Conservation (phyloP, 2,888 invertebrate genomes). For the Leistus spinibarbis region DNA sequence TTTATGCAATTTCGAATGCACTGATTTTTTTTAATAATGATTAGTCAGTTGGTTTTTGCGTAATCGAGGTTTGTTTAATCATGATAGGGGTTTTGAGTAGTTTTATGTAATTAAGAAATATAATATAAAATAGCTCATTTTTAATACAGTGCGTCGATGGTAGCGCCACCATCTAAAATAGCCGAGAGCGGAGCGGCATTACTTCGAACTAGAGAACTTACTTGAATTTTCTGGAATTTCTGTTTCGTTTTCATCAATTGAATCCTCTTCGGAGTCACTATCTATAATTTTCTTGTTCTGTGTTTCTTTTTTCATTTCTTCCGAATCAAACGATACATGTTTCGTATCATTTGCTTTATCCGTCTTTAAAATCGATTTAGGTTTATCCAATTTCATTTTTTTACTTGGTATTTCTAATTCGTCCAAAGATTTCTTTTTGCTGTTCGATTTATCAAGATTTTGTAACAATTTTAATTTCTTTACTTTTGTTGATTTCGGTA, state of each 20-base stretch:
- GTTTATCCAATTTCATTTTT: slow-evolving; percentile 33
- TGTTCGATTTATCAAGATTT: slow-evolving; percentile 38
- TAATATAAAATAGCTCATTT: too few relatives aligned
- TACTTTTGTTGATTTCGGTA: slow-evolving; percentile 39
- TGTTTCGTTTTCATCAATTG: slow-evolving; percentile 34
- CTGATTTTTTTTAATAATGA: too few relatives aligned
- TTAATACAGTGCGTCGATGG: too few relatives aligned
- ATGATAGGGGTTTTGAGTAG: too few relatives aligned
- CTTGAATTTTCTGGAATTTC: slow-evolving; percentile 8
- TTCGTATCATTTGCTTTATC: slow-evolving; percentile 40
- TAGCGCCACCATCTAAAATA: too few relatives aligned
- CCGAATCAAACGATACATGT: slow-evolving; percentile 7
- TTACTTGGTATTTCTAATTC: slow-evolving; percentile 43
- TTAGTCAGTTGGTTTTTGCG: too few relatives aligned
- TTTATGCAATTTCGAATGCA: too few relatives aligned
- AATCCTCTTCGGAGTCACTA: slow-evolving; percentile 54
- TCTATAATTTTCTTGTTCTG: slow-evolving; percentile 53
- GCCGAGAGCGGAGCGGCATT: too few relatives aligned
- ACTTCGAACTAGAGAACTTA: too few relatives aligned
- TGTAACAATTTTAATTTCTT: slow-evolving; percentile 58
- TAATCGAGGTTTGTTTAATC: too few relatives aligned
- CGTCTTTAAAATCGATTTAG: slow-evolving; percentile 47
- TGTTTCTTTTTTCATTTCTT: slow-evolving; percentile 15
- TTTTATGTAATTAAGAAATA: too few relatives aligned
- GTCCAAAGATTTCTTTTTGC: slow-evolving; percentile 45